Evolutionary conservation across 2,797 vertebrate species (phyloP).

Genomic region (Masticophis lateralis): DNA sequence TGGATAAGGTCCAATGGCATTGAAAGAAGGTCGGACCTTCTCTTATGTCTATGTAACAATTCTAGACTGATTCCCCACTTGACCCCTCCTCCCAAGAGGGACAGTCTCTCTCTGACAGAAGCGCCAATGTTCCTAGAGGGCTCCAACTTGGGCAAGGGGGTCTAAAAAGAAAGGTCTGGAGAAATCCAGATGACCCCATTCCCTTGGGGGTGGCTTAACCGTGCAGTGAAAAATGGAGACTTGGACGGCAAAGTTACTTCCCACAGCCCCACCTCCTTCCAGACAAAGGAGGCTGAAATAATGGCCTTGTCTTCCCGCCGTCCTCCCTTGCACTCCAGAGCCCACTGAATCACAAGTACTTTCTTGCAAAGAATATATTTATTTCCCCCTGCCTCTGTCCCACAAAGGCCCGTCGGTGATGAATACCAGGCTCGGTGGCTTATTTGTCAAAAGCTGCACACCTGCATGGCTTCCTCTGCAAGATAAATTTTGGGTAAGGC

Average conservation of each 20-base stretch:
- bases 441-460: constrained; percentile 92
- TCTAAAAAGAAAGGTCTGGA: neutral
- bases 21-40: neutral
- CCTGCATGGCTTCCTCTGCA: constrained; percentile 87
- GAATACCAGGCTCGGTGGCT: constrained; percentile 79
- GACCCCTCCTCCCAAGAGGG: neutral
- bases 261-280: constrained; percentile 54
- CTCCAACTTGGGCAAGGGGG: neutral
- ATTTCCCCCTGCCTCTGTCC: constrained; percentile 84
- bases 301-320: constrained; percentile 63
- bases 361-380: constrained; percentile 89
- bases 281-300: constrained; percentile 61
- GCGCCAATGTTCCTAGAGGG: neutral
- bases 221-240: constrained; percentile 60
- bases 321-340: constrained; percentile 68
- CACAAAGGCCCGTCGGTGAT: constrained; percentile 81
- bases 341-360: constrained; percentile 74
- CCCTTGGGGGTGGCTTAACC: constrained; percentile 50
- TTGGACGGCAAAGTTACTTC: constrained; percentile 46
- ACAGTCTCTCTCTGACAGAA: neutral
- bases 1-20: neutral
- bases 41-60: neutral
- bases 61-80: neutral
- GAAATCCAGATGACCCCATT: constrained; percentile 19
- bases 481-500: constrained; percentile 86